These are phyloP conservation scores for Melanostoma scalare DNA, from an alignment of 2,888 invertebrate species.

Conservation along the genomic window DNA sequence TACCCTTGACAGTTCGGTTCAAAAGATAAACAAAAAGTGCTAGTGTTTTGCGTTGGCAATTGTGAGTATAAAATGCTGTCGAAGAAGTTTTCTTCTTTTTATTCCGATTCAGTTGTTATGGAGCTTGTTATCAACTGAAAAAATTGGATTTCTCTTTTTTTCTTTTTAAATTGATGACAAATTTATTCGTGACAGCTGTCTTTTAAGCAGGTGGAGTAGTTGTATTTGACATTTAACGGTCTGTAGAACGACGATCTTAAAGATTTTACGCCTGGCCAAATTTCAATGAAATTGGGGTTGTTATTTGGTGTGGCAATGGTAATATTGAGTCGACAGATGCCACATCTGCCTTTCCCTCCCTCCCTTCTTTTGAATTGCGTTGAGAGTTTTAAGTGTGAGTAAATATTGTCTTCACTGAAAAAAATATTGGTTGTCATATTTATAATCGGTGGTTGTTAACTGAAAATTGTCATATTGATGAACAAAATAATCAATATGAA, in stretches of 20 bases:
- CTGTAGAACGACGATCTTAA: constrained; percentile 4
- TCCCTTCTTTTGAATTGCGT: too few species aligned
- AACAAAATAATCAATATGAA: too few species aligned
- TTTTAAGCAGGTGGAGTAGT: background rate
- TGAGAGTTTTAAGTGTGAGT: too few species aligned
- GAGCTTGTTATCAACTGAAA: background rate
- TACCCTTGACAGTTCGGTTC: constrained; percentile 17
- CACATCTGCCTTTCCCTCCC: too few species aligned
- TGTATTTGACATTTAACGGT: constrained; percentile 19
- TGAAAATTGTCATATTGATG: too few species aligned
- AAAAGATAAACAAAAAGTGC: background rate
- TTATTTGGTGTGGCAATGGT: background rate
- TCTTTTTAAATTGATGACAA: constrained; percentile 15
- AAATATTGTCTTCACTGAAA: too few species aligned
- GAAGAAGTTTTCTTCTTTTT: background rate
- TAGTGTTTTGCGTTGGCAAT: background rate
- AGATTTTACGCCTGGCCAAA: background rate
- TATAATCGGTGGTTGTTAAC: too few species aligned
- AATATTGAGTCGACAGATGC: background rate
- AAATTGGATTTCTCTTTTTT: background rate
- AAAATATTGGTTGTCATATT: too few species aligned
- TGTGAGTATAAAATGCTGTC: background rate
- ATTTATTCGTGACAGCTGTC: constrained; percentile 33
- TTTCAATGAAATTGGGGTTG: background rate
- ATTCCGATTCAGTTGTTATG: background rate